A percentile compares a stretch with the other conserved stretches of the same genome.
phyloP scores from a whole-genome alignment of 2,888 invertebrate species.

The Limnephilus marmoratus region DNA sequence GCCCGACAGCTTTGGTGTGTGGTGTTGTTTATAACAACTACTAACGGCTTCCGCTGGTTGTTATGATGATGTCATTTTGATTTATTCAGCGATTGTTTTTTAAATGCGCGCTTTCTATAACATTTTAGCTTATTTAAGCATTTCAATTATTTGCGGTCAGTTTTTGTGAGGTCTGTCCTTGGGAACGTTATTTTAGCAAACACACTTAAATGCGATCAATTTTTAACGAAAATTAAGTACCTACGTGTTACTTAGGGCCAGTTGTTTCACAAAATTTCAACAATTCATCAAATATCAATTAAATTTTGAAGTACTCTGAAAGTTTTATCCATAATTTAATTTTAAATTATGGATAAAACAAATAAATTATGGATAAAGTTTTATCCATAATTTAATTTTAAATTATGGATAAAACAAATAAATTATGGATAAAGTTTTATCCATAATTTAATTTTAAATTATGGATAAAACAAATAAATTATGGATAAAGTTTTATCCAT shows the following conservation, averaged over 20 bases:
- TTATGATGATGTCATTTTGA: neutral
- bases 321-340: no score
- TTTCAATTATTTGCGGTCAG: neutral
- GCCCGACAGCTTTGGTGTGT: neutral
- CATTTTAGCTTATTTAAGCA: neutral
- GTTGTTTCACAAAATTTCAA: no score
- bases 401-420: no score
- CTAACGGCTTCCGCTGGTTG: neutral
- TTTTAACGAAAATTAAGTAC: neutral
- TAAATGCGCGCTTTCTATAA: neutral
- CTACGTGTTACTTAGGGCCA: neutral
- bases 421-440: no score
- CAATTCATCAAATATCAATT: no score
- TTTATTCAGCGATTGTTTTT: neutral
- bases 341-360: no score
- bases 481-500: no score
- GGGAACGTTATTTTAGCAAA: neutral
- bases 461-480: no score
- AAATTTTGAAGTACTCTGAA: no score
- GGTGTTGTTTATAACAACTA: neutral
- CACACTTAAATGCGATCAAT: neutral
- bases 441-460: no score
- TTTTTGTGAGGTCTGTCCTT: neutral
- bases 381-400: no score
- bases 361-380: no score